Evolutionary conservation across 92 coral and sea anemone genomes (phyloP), one percentile per base, ranked within the genome.

Genomic region (Chrysogorgia sp.): DNA sequence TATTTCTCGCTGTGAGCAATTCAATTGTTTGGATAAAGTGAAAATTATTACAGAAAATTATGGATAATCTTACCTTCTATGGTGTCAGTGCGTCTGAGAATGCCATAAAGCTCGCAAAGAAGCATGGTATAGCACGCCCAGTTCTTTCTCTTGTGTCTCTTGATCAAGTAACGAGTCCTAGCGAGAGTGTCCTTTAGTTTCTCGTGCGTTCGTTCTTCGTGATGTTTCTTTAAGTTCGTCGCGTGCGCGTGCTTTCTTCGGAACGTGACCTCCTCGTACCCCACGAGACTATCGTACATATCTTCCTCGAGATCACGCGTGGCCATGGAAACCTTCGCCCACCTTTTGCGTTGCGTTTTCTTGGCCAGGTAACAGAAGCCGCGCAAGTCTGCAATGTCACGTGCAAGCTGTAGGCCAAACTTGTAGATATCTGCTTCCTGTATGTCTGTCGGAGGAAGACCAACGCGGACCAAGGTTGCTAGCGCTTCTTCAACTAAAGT

Each of bases 241-340:
- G 78, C 78, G 78, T 71, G 78, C 15, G 78, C 78, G 50, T 71
- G 78, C 52, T 71, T 71, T 13, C 78, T 47, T 34, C 78, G 63
- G 21, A 71, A 71, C 63, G 78, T 71, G 47, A 50, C 62, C 43
- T 71, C 78, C 63, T 71, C 78, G 78, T 71, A 71, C 30, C 78
- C 78, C 78, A 47, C 78, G 78, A 71, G 78, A 52, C 78, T 71
- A 3, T 71, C 78, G 25, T 29, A 71, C 78, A 71, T 71, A 34
- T 71, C 78, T 55, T 71, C 78, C 58, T 71, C 78, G 40, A 71
- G 58, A 58, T 71, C 78, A 2, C 78, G 78, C 63, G 78, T 71
- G 43, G 78, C 78, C 78, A 71, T 71, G 45, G 78, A 43, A 30
- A 71, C 78, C 52, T 71, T 71, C 15, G 78, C 78, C 78, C 78